Percentiles rank a stretch among this genome's conserved stretches.
These are phyloP conservation scores for Rafetus swinhoei DNA, from an alignment of 2,113 vertebrate species.

Conservation along the genomic window DNA sequence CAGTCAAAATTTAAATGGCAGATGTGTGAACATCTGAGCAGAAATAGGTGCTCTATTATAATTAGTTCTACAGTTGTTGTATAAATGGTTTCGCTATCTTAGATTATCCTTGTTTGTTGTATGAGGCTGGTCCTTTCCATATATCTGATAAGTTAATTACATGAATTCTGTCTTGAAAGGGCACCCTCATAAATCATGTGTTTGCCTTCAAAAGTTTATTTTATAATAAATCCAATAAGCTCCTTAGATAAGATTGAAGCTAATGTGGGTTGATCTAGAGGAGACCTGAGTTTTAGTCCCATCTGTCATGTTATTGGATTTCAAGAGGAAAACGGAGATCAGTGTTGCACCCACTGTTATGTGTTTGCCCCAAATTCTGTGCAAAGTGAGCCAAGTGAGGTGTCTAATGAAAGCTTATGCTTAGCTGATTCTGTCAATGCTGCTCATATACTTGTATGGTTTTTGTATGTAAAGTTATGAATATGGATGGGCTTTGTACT, in stretches of 20 bases:
- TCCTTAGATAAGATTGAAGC: not conserved
- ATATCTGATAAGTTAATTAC: conserved; percentile 22
- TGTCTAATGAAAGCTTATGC: too few relatives aligned
- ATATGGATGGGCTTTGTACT: too few relatives aligned
- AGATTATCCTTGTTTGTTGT: not conserved
- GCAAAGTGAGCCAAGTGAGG: too few relatives aligned
- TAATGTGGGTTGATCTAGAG: not conserved
- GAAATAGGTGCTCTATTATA: not conserved
- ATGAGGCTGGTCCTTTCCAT: not conserved
- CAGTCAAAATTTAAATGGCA: not conserved
- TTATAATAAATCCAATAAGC: not conserved
- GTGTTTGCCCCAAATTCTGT: too few relatives aligned
- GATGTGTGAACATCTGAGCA: not conserved
- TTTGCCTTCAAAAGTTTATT: not conserved
- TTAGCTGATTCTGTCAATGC: too few relatives aligned
- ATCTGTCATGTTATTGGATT: not conserved
- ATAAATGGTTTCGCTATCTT: not conserved
- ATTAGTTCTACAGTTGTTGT: not conserved
- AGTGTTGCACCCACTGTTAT: too few relatives aligned
- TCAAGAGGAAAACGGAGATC: too few relatives aligned
- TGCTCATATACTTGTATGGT: too few relatives aligned
- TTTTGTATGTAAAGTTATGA: too few relatives aligned
- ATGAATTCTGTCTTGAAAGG: not conserved
- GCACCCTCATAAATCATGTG: not conserved
- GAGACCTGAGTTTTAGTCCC: not conserved